These are phyloP conservation scores for Dicaeum eximium DNA, from an alignment of 2,113 vertebrate genomes.

Conservation along the genomic window DNA sequence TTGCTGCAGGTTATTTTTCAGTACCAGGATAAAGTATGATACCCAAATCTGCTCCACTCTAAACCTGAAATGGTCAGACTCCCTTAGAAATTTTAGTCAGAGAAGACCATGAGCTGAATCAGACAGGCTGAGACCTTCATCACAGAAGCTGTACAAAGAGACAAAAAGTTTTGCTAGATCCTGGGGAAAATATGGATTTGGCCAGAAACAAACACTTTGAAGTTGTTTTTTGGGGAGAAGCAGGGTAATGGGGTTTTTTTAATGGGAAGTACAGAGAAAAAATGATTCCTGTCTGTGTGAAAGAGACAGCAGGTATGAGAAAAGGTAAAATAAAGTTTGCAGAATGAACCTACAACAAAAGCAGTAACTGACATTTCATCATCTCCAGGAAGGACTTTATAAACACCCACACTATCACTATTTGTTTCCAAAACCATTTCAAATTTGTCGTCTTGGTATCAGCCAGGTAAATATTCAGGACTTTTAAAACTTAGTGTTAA, in stretches of 20 bases:
- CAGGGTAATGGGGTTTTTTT: fast-evolving
- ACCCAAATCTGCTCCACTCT: background rate
- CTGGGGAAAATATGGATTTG: background rate
- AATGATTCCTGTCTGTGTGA: background rate
- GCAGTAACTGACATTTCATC: background rate
- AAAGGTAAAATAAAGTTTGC: background rate
- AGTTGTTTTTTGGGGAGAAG: fast-evolving
- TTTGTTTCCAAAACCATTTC: background rate
- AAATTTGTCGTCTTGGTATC: background rate
- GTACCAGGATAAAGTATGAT: background rate
- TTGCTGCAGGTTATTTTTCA: background rate
- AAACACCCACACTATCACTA: background rate
- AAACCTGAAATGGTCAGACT: background rate
- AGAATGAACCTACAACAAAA: background rate
- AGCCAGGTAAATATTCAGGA: background rate
- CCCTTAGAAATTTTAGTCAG: background rate
- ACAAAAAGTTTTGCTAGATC: background rate
- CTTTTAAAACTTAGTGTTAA: background rate
- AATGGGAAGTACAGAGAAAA: background rate
- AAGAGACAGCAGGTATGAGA: background rate
- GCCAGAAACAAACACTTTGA: background rate
- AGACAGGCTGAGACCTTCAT: background rate
- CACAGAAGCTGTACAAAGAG: background rate
- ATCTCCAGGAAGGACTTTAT: background rate
- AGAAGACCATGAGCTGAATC: background rate